phyloP scores from a whole-genome alignment of 2,113 vertebrate genomes.

The Anguilla rostrata region DNA sequence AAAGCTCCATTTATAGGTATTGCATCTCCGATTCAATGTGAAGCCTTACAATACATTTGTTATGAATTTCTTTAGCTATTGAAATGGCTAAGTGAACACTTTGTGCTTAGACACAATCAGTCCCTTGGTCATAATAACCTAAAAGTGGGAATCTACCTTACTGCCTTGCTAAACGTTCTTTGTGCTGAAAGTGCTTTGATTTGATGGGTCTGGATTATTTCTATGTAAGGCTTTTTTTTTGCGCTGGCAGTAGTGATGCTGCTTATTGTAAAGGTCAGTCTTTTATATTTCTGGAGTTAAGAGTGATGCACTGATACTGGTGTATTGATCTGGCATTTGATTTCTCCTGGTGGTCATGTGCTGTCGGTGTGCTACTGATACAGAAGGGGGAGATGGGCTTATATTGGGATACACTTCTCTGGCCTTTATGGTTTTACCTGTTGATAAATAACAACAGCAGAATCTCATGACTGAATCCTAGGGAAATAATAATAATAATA shows the following conservation, averaged over 20 bases:
- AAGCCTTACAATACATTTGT: neutral
- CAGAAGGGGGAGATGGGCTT: too few species aligned
- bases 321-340: neutral
- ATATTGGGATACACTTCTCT: too few species aligned
- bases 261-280: neutral
- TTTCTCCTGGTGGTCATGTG: neutral
- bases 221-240: neutral
- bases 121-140: neutral
- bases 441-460: too few species aligned
- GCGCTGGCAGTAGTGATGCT: neutral
- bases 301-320: neutral
- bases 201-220: neutral
- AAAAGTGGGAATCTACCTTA: neutral
- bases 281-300: neutral
- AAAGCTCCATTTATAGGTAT: neutral
- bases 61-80: neutral
- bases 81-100: neutral
- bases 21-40: neutral
- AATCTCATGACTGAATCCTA: neutral
- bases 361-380: too few species aligned
- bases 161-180: neutral
- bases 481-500: neutral
- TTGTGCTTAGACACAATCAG: neutral
- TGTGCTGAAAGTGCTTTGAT: neutral
- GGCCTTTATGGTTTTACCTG: too few species aligned